These are phyloP conservation scores for Erannis defoliaria DNA, from an alignment of 2,888 invertebrate species.

Conservation along the genomic window DNA sequence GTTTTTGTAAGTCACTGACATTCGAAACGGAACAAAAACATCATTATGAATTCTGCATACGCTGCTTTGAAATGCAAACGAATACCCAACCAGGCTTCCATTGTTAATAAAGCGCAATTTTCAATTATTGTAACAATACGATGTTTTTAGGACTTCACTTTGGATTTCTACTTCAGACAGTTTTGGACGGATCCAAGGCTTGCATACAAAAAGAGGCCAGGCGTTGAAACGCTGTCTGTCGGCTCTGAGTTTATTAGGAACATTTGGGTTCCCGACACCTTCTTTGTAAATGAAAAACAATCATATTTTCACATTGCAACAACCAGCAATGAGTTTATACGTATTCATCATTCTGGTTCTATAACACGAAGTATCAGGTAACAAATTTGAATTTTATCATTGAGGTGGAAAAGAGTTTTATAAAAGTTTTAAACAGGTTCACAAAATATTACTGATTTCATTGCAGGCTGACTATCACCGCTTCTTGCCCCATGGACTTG, in stretches of 20 bases:
- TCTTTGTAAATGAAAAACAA: slow-evolving; percentile 99
- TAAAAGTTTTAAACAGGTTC: background rate
- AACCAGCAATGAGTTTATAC: slow-evolving; percentile 99
- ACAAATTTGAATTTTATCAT: background rate
- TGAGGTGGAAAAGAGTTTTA: background rate
- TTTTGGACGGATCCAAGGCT: slow-evolving; percentile 99
- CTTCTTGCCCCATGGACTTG: slow-evolving; percentile 98
- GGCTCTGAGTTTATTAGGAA: slow-evolving; percentile 98
- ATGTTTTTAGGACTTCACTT: slow-evolving; percentile 94
- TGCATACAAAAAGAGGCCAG: slow-evolving; percentile 94
- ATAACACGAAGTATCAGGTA: slow-evolving; percentile 98
- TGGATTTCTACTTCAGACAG: slow-evolving; percentile 99
- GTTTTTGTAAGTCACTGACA: too few relatives aligned
- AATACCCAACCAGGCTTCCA: background rate
- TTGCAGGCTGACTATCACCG: slow-evolving; percentile 96
- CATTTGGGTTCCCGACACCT: slow-evolving; percentile 99
- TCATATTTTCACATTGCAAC: slow-evolving; percentile 99
- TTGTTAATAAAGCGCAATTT: background rate
- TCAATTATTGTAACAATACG: slow-evolving; percentile 39
- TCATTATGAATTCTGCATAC: background rate
- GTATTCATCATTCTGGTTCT: slow-evolving; percentile 97
- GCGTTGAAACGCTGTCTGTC: slow-evolving; percentile 96
- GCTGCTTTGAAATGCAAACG: background rate
- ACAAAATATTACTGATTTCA: background rate
- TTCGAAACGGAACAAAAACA: too few relatives aligned